Evolutionary conservation across 92 coral and sea anemone species (phyloP).

Genomic region (Montipora capitata): DNA sequence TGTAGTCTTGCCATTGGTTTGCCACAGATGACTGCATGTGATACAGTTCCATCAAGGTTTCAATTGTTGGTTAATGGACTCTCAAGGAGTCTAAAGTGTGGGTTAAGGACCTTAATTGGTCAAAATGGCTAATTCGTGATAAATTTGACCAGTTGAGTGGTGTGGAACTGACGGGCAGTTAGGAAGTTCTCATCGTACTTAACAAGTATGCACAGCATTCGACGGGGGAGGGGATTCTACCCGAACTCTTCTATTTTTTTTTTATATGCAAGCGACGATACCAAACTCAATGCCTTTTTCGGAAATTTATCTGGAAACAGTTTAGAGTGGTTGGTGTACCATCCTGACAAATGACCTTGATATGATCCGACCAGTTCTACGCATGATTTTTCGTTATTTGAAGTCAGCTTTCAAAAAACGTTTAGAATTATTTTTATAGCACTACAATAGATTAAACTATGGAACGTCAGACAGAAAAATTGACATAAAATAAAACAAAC

Average conservation of each 20-base stretch:
- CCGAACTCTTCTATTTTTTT: not conserved
- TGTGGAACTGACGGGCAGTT: not conserved
- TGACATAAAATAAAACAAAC: not conserved
- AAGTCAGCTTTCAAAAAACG: not conserved
- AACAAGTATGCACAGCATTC: not conserved
- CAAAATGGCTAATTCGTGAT: not conserved
- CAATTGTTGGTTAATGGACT: not conserved
- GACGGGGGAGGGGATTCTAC: not conserved
- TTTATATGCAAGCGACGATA: not conserved
- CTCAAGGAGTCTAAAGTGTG: not conserved
- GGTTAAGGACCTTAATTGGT: not conserved
- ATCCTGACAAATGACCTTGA: not conserved
- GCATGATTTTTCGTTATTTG: not conserved
- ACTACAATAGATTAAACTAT: not conserved
- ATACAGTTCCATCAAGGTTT: not conserved
- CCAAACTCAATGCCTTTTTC: not conserved
- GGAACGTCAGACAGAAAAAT: not conserved
- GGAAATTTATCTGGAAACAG: not conserved
- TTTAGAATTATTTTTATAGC: not conserved
- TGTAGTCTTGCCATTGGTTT: not conserved
- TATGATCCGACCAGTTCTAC: not conserved
- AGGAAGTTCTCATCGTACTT: not conserved
- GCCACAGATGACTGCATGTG: not conserved
- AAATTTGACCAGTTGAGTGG: not conserved
- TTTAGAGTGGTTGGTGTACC: not conserved